phyloP scores from a whole-genome alignment of 2,797 vertebrate species.

The Cossypha dichroa region DNA sequence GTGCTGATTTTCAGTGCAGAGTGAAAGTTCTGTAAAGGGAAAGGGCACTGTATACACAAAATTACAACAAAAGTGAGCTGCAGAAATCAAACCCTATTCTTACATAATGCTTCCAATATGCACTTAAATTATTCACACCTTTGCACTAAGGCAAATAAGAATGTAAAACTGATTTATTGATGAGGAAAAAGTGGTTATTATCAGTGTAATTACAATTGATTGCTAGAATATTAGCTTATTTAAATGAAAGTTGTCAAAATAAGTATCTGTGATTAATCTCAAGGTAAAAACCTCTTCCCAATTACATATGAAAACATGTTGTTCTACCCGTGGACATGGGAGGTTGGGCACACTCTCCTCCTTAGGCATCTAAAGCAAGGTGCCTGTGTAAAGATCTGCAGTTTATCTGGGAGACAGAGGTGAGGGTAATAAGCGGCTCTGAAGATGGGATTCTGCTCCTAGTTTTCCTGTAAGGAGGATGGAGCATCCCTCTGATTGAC shows the following conservation, averaged over 20 bases:
- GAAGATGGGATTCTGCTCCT: background rate
- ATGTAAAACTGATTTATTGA: background rate
- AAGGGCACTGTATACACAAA: background rate
- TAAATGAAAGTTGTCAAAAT: background rate
- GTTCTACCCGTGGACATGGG: accelerated
- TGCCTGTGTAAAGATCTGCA: background rate
- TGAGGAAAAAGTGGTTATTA: background rate
- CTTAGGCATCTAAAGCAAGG: background rate
- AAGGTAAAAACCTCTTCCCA: background rate
- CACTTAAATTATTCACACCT: background rate
- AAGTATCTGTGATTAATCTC: background rate
- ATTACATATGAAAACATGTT: background rate
- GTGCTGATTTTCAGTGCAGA: background rate
- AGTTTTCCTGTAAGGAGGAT: background rate
- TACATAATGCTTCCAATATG: background rate
- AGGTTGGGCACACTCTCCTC: background rate
- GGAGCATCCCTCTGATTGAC: background rate
- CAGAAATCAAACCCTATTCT: background rate
- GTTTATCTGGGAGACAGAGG: background rate
- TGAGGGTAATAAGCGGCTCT: background rate
- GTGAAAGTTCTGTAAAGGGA: background rate
- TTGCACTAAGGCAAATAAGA: background rate
- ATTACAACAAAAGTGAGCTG: background rate
- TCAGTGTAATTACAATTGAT: background rate
- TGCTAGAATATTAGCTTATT: background rate